Evolutionary conservation across 2,797 vertebrate genomes (phyloP).

Genomic region (Alosa sapidissima): DNA sequence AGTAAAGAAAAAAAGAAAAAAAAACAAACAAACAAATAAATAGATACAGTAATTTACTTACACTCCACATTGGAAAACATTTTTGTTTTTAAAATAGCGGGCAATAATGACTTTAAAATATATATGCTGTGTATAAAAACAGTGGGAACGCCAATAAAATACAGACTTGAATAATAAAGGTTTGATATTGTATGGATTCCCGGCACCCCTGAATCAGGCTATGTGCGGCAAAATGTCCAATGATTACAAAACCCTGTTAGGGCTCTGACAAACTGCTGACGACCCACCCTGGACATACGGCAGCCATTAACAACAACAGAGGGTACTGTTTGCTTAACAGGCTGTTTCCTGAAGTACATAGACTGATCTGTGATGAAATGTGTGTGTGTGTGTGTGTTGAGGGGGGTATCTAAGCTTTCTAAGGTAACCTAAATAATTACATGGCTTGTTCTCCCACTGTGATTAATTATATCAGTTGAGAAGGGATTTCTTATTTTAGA

Average conservation of each 20-base stretch:
- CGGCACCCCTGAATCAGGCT: neutral
- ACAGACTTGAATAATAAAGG: neutral
- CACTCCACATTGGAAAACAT: too few relatives aligned
- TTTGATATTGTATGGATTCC: neutral
- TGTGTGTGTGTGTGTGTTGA: neutral
- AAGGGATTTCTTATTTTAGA: constrained; percentile 81
- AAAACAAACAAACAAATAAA: too few relatives aligned
- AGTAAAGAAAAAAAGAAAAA: too few relatives aligned
- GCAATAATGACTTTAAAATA: neutral
- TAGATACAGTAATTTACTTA: too few relatives aligned
- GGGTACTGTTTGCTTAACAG: neutral
- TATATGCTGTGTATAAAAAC: neutral
- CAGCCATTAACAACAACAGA: neutral
- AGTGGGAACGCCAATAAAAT: neutral
- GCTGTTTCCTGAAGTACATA: neutral
- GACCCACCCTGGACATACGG: neutral
- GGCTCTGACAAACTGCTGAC: neutral
- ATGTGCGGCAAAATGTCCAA: neutral
- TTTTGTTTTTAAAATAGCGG: too few relatives aligned
- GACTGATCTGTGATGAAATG: constrained; percentile 36
- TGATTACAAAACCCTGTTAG: neutral
- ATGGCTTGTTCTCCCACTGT: constrained; percentile 79
- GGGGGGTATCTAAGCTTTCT: constrained; percentile 62
- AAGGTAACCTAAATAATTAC: constrained; percentile 83
- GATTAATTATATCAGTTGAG: constrained; percentile 83